These are phyloP conservation scores for Scolopax mira DNA, from an alignment of 2,113 vertebrate genomes.

Conservation along the genomic window DNA sequence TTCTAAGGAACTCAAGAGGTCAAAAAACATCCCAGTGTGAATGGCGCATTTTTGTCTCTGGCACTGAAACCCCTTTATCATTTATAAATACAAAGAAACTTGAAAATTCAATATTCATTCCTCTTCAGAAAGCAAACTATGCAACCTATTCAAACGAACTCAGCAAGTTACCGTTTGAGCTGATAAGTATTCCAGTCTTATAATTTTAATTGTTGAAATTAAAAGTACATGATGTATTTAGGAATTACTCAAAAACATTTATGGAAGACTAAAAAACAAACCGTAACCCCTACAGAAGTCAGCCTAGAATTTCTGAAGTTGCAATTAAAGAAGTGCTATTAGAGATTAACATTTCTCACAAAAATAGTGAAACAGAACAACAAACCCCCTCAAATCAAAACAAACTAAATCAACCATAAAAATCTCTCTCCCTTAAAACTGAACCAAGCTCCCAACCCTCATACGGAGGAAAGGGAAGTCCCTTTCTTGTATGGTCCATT, in stretches of 20 bases:
- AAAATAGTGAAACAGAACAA: not conserved
- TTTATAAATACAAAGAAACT: slow-evolving; percentile 22
- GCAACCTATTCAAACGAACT: not conserved
- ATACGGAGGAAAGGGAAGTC: not conserved
- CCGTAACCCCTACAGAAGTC: not conserved
- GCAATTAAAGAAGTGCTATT: not conserved
- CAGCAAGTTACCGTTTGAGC: not conserved
- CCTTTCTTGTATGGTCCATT: not conserved
- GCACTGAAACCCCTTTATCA: not conserved
- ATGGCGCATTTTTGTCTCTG: slow-evolving; percentile 6
- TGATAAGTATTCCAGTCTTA: not conserved
- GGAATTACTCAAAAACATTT: not conserved
- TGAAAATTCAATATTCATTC: slow-evolving; percentile 19
- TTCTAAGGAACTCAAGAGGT: not conserved
- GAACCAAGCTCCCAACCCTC: not conserved
- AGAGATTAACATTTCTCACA: not conserved
- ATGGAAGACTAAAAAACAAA: not conserved
- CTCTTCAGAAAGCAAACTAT: slow-evolving; percentile 11
- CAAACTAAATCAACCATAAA: not conserved
- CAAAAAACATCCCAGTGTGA: slow-evolving; percentile 5
- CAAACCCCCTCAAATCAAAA: not conserved
- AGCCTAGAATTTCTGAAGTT: not conserved
- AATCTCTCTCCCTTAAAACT: not conserved
- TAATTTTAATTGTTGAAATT: not conserved
- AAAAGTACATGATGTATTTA: not conserved